Conservation (phyloP, 2,888 invertebrate species). For the Diarsia rubi region DNA sequence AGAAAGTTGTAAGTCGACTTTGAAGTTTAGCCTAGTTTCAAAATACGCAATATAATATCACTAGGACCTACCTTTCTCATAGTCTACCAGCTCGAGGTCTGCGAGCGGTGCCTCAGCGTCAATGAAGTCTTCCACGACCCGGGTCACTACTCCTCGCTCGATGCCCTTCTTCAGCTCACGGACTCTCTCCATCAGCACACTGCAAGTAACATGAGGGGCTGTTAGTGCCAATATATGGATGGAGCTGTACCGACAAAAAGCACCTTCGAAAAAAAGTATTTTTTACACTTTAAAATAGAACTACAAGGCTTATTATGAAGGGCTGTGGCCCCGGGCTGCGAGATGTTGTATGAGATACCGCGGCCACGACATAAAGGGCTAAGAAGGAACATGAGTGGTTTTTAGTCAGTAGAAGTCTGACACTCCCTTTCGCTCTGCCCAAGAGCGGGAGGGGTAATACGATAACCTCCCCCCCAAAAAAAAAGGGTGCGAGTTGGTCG, state of each 20-base stretch:
- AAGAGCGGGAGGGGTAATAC: too few relatives aligned
- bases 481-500: too few relatives aligned
- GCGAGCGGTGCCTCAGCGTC: slow-evolving; percentile 93
- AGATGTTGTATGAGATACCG: too few relatives aligned
- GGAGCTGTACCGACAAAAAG: not conserved
- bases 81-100: slow-evolving; percentile 98
- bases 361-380: too few relatives aligned
- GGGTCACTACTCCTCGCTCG: slow-evolving; percentile 97
- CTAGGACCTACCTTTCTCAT: slow-evolving; percentile 92
- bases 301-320: not conserved
- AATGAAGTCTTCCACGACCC: slow-evolving; percentile 99
- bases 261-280: not conserved
- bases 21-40: too few relatives aligned
- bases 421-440: too few relatives aligned
- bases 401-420: too few relatives aligned
- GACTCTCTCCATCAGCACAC: slow-evolving; percentile 92
- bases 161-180: slow-evolving; percentile 97
- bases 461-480: too few relatives aligned
- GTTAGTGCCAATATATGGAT: not conserved
- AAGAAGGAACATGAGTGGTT: too few relatives aligned
- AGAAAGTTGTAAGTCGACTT: too few relatives aligned
- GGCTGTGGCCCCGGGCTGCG: too few relatives aligned
- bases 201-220: slow-evolving; percentile 39
- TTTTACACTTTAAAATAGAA: not conserved
- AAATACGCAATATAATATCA: too few relatives aligned